Percentiles rank a stretch among this genome's conserved stretches.
Evolutionary conservation across 2,797 vertebrate genomes (phyloP).

Genomic region (Rhadinocentrus ornatus): DNA sequence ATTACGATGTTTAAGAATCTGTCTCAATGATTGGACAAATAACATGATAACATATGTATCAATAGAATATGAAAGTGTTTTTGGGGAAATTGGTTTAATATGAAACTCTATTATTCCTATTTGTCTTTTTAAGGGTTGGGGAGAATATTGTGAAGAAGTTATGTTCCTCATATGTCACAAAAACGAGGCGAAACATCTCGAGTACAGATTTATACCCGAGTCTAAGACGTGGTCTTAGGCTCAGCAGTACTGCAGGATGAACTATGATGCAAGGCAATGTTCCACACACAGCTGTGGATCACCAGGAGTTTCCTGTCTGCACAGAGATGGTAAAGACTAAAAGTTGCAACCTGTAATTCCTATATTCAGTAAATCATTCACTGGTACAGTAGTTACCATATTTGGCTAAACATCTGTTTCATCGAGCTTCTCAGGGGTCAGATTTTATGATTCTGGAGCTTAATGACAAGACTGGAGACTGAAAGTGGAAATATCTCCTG

Average conservation of each 20-base stretch:
- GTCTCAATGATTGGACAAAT: too few relatives aligned
- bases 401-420: not conserved
- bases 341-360: not conserved
- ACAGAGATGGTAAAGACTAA: slow-evolving; percentile 37
- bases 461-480: not conserved
- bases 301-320: slow-evolving; percentile 27
- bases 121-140: slow-evolving; percentile 22
- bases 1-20: too few relatives aligned
- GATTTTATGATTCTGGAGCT: not conserved
- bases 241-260: not conserved
- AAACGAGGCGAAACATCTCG: fast-evolving
- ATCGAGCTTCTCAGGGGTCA: not conserved
- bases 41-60: too few relatives aligned
- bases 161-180: slow-evolving; percentile 25
- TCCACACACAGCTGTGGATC: fast-evolving
- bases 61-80: not conserved
- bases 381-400: not conserved
- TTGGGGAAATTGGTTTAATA: not conserved
- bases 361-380: not conserved
- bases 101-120: not conserved
- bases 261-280: fast-evolving
- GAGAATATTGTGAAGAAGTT: fast-evolving
- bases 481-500: not conserved
- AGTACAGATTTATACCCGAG: not conserved
- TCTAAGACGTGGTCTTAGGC: slow-evolving; percentile 33